Evolutionary conservation across 2,797 vertebrate species (phyloP).

Genomic region (Tangara arthus): DNA sequence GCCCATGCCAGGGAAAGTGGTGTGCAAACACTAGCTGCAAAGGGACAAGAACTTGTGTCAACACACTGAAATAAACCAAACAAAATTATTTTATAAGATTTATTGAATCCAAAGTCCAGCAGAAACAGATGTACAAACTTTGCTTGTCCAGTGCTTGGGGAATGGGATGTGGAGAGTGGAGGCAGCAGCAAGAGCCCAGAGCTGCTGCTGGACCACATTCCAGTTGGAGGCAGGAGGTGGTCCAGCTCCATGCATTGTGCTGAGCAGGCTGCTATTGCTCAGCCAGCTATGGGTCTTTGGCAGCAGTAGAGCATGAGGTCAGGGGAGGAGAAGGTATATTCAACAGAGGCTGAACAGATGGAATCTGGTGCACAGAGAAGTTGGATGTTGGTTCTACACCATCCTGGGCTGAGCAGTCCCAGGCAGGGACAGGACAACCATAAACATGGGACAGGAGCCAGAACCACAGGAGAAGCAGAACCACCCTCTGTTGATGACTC

Average conservation of each 20-base stretch:
- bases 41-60: background rate
- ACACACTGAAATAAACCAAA: background rate
- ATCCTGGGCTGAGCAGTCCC: background rate
- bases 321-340: background rate
- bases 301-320: background rate
- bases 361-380: background rate
- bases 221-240: background rate
- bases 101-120: background rate
- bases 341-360: background rate
- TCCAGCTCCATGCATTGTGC: background rate
- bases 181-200: background rate
- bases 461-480: background rate
- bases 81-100: background rate
- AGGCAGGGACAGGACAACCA: background rate
- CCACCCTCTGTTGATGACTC: background rate
- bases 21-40: background rate
- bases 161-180: background rate
- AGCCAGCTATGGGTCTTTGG: background rate
- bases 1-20: background rate
- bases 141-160: background rate
- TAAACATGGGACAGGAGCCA: background rate
- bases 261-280: background rate
- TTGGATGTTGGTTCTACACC: background rate
- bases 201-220: fast-evolving
- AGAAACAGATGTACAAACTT: background rate